Conservation (phyloP, 2,888 invertebrate species). For the Clitarchus hookeri region DNA sequence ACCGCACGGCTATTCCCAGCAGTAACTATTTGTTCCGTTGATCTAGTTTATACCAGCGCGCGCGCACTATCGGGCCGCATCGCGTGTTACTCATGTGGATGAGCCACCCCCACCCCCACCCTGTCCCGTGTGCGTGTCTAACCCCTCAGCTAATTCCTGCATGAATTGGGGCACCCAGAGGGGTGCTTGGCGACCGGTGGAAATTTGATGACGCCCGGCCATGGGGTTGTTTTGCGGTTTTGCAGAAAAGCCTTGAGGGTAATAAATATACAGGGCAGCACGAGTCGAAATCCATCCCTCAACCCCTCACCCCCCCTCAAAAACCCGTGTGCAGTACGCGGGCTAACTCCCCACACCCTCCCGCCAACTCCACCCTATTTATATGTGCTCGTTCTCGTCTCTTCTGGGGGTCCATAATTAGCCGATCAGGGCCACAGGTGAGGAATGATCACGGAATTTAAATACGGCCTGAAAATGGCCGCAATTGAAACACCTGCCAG, state of each 20-base stretch:
- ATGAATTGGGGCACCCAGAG: constrained; percentile 42
- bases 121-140: constrained; percentile 19
- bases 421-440: background rate
- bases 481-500: constrained; percentile 14
- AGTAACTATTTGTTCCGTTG: background rate
- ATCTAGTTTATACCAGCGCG: background rate
- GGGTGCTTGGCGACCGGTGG: constrained; percentile 37
- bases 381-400: background rate
- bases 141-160: constrained; percentile 41
- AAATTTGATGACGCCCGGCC: constrained; percentile 39
- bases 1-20: background rate
- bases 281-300: constrained; percentile 36
- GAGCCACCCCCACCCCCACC: constrained; percentile 12
- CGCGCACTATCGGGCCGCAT: background rate
- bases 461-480: constrained; percentile 14
- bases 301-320: background rate
- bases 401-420: constrained; percentile 14
- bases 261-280: constrained; percentile 41
- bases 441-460: background rate
- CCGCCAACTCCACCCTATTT: background rate
- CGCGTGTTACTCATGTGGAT: constrained; percentile 18
- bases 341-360: constrained; percentile 18
- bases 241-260: constrained; percentile 44
- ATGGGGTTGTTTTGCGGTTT: constrained; percentile 43
- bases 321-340: background rate